Percentiles rank a stretch among this genome's conserved stretches.
phyloP scores from a whole-genome alignment of 2,113 vertebrate species.

The Butastur rufipennis region DNA sequence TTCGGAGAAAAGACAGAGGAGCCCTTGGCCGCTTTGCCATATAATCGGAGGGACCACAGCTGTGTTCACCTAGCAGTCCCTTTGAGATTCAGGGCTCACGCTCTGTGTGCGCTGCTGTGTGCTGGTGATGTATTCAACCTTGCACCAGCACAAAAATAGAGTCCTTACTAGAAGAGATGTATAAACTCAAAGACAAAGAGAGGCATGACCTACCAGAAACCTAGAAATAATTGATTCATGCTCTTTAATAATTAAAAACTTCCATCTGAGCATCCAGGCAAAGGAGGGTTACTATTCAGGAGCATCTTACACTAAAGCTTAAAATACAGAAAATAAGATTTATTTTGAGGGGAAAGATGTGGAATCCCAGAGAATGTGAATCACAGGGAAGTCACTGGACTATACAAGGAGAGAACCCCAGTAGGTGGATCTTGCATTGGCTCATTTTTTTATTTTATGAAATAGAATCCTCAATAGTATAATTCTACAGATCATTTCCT shows the following conservation, averaged over 20 bases:
- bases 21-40: neutral
- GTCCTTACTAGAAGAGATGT: neutral
- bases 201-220: neutral
- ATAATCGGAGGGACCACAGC: neutral
- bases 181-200: neutral
- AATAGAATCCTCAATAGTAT: neutral
- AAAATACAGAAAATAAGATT: neutral
- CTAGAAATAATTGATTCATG: neutral
- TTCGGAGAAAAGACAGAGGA: neutral
- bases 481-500: neutral
- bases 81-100: neutral
- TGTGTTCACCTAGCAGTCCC: neutral
- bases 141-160: neutral
- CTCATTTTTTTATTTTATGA: neutral
- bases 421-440: neutral
- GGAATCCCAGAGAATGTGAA: neutral
- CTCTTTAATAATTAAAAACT: constrained; percentile 13
- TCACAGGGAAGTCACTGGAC: neutral
- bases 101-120: neutral
- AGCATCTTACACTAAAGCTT: neutral
- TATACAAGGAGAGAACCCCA: neutral
- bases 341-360: neutral
- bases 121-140: neutral
- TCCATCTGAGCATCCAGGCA: neutral
- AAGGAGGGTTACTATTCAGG: neutral